Conservation (phyloP, 1,140 invertebrate genomes). For the Philotrypesis tridentata region DNA sequence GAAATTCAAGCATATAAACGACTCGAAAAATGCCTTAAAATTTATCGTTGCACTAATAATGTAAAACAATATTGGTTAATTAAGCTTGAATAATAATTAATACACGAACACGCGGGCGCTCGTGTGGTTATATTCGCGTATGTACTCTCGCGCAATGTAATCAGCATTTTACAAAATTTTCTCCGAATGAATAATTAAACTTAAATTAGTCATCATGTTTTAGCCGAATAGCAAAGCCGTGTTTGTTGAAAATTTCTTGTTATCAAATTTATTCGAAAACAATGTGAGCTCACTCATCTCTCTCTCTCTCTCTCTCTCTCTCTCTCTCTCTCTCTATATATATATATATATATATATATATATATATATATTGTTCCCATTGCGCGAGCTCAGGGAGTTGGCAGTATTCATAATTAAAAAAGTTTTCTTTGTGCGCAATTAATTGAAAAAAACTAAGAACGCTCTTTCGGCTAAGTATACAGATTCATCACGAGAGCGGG, state of each 20-base stretch:
- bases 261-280: background rate
- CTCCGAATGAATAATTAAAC: background rate
- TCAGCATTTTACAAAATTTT: background rate
- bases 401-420: background rate
- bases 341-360: no score
- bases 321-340: no score
- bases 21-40: no score
- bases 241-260: background rate
- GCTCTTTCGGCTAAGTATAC: constrained; percentile 1
- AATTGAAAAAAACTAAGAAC: background rate
- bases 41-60: no score
- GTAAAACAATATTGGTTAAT: no score
- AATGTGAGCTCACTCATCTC: background rate
- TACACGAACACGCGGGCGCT: no score
- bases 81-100: no score
- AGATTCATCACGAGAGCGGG: background rate
- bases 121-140: no score
- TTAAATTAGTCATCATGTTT: background rate
- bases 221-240: background rate
- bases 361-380: no score
- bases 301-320: no score
- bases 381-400: background rate
- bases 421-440: background rate
- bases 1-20: no score
- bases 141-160: no score